phyloP scores from a whole-genome alignment of 2,113 vertebrate species.

The Hippocampus comes region DNA sequence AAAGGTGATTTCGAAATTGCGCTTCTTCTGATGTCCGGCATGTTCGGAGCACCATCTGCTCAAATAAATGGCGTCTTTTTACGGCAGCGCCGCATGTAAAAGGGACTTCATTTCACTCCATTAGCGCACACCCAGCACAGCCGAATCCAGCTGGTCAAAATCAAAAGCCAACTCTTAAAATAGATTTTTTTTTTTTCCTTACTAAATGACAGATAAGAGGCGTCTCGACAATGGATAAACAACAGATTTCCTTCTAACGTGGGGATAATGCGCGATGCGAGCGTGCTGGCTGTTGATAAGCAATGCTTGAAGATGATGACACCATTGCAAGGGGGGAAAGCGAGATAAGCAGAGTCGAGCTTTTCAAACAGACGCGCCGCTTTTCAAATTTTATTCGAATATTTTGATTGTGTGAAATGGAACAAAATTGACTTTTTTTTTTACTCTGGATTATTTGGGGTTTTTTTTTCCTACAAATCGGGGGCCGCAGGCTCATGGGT shows the following conservation, averaged over 20 bases:
- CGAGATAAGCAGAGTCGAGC: neutral
- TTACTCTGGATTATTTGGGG: too few species aligned
- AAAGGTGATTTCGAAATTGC: neutral
- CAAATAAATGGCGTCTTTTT: conserved; percentile 11
- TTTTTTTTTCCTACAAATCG: too few species aligned
- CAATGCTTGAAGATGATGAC: conserved; percentile 4
- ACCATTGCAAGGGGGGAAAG: neutral
- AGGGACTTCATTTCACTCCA: conserved; percentile 39
- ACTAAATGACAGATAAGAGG: conserved; percentile 7
- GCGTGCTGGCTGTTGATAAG: neutral
- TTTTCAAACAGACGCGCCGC: too few species aligned
- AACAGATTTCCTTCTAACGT: neutral
- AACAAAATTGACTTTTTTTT: neutral
- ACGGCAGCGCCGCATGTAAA: conserved; percentile 16
- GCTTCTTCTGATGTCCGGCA: neutral
- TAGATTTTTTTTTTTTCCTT: neutral
- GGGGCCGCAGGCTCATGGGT: too few species aligned
- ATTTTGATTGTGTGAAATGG: neutral
- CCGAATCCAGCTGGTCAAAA: neutral
- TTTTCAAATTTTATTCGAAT: neutral
- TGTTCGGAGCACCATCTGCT: conserved; percentile 40
- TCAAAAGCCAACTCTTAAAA: neutral
- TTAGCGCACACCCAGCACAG: neutral
- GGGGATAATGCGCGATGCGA: neutral
- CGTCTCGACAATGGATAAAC: neutral